Conservation (phyloP, 2,888 invertebrate genomes). For the Philaethria dido region DNA sequence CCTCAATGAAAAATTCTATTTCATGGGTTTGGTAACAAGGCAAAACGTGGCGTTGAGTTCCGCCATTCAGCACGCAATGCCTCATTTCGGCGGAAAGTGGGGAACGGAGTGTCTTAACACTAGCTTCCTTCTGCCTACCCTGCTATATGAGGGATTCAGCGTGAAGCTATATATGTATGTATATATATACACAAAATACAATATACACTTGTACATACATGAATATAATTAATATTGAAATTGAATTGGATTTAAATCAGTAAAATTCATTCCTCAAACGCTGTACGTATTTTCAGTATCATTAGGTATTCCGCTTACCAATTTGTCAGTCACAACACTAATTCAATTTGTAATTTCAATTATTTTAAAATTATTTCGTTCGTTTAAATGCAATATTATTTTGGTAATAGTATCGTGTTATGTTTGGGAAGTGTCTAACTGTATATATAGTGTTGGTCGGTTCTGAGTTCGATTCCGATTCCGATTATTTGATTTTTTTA, state of each 20-base stretch:
- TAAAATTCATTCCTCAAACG: conserved; percentile 3
- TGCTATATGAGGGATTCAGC: too few relatives aligned
- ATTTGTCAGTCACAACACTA: conserved; percentile 19
- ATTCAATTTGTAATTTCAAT: conserved; percentile 27
- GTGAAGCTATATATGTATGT: too few relatives aligned
- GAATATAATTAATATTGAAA: conserved; percentile 6
- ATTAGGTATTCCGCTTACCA: conserved; percentile 23
- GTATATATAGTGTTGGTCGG: background rate
- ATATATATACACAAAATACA: background rate
- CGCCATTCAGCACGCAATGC: too few relatives aligned
- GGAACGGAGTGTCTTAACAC: too few relatives aligned
- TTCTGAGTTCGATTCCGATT: background rate
- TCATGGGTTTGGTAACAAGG: too few relatives aligned
- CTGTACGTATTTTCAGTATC: background rate
- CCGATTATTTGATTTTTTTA: too few relatives aligned
- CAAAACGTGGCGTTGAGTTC: too few relatives aligned
- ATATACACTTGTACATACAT: too few relatives aligned
- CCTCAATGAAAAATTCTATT: too few relatives aligned
- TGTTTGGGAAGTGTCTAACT: too few relatives aligned
- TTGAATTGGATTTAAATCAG: background rate
- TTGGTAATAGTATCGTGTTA: background rate
- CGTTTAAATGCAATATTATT: conserved; percentile 10
- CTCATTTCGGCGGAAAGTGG: too few relatives aligned
- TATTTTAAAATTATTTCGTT: conserved; percentile 5
- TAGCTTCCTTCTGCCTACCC: too few relatives aligned